phyloP scores from a whole-genome alignment of 2,888 invertebrate species.

The Caenorhabditis virilis region DNA sequence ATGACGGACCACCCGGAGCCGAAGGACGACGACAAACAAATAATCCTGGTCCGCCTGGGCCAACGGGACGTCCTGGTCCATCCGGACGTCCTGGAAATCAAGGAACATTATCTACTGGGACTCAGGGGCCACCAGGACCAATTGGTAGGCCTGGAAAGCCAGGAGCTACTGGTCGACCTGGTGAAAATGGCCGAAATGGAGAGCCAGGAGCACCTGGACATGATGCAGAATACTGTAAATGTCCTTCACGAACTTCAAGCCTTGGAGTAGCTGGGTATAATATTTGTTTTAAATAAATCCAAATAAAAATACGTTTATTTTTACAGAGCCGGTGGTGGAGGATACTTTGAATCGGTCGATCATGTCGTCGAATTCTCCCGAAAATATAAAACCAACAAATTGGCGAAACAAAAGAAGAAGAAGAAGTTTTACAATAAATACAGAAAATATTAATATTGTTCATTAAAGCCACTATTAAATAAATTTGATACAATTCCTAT shows the following conservation, averaged over 20 bases:
- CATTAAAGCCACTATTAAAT: neutral
- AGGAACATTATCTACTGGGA: conserved; percentile 7
- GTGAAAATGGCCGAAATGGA: conserved; percentile 7
- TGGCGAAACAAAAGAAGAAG: conserved; percentile 6
- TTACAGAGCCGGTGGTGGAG: neutral
- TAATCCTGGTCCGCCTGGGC: conserved; percentile 12
- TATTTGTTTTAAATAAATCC: too few relatives aligned
- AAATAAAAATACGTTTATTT: neutral
- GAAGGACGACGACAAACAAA: neutral
- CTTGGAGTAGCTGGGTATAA: conserved; percentile 15
- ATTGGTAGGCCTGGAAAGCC: conserved; percentile 13
- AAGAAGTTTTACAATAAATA: conserved; percentile 6
- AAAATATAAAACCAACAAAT: conserved; percentile 1
- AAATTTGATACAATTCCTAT: neutral
- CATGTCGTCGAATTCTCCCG: neutral
- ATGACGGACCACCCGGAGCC: conserved; percentile 13
- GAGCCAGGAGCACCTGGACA: conserved; percentile 10
- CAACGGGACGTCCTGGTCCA: conserved; percentile 12
- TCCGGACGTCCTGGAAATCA: conserved; percentile 7
- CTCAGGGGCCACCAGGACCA: conserved; percentile 16
- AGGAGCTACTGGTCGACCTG: conserved; percentile 9
- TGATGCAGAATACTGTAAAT: conserved; percentile 31
- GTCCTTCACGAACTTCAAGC: conserved; percentile 23
- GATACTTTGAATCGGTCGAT: neutral
- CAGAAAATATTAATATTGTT: neutral